Conservation (phyloP, 2,888 invertebrate species). For the Cataglyphis livida region DNA sequence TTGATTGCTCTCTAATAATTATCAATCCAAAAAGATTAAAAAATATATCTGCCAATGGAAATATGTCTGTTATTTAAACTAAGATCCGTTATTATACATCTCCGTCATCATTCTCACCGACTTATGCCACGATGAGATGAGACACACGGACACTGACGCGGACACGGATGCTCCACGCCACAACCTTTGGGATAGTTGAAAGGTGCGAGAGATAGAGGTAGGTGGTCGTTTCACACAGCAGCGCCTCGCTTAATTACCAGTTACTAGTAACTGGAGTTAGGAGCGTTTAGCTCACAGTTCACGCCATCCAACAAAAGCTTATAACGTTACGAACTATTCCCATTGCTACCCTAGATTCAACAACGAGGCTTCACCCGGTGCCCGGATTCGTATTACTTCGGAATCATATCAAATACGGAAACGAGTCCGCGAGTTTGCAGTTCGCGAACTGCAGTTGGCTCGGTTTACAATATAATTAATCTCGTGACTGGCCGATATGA, state of each 20-base stretch:
- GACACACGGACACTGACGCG: slow-evolving; percentile 59
- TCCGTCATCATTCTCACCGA: neutral
- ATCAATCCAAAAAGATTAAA: neutral
- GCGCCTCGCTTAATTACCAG: slow-evolving; percentile 83
- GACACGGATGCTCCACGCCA: slow-evolving; percentile 65
- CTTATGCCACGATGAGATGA: slow-evolving; percentile 41
- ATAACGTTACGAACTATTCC: slow-evolving; percentile 75
- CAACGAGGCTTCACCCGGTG: slow-evolving; percentile 62
- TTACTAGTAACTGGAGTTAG: slow-evolving; percentile 81
- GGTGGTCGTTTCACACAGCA: slow-evolving; percentile 81
- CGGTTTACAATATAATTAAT: slow-evolving; percentile 69
- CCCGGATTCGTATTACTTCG: slow-evolving; percentile 71
- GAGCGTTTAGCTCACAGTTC: slow-evolving; percentile 80
- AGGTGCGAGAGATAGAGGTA: slow-evolving; percentile 60
- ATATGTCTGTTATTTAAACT: neutral
- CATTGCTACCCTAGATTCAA: slow-evolving; percentile 72
- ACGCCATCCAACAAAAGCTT: slow-evolving; percentile 76
- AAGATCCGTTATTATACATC: neutral
- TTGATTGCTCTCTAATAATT: neutral
- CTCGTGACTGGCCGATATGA: slow-evolving; percentile 54
- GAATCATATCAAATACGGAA: slow-evolving; percentile 70
- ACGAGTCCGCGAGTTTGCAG: slow-evolving; percentile 62
- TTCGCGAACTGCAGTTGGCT: slow-evolving; percentile 64
- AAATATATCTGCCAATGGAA: neutral
- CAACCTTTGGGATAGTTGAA: slow-evolving; percentile 64